These are phyloP conservation scores for Paedocypris micromegethes DNA, from an alignment of 2,797 vertebrate genomes.

Conservation along the genomic window DNA sequence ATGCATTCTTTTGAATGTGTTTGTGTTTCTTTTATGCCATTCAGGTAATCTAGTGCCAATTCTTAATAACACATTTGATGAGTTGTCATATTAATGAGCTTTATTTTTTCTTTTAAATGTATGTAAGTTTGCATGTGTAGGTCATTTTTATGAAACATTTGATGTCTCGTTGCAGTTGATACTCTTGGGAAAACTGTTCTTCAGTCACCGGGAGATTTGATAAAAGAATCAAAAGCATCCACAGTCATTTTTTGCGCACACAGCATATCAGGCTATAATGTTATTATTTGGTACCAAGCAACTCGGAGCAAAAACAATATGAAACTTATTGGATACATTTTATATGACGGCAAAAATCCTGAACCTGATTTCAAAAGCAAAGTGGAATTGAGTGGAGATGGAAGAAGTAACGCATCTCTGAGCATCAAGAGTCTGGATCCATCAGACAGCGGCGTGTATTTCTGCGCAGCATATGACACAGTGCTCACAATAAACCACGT, in stretches of 20 bases:
- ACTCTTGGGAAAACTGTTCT: background rate
- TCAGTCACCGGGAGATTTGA: constrained; percentile 22
- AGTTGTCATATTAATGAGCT: no score
- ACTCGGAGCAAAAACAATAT: background rate
- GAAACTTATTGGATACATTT: constrained; percentile 26
- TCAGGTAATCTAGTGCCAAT: background rate
- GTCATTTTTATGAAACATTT: no score
- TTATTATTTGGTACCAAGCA: constrained; percentile 33
- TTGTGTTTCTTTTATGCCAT: constrained; percentile 3
- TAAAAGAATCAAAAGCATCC: background rate
- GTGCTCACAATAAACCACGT: background rate
- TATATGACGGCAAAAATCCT: fast-evolving
- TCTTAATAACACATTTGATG: background rate
- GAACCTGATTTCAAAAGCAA: constrained; percentile 12
- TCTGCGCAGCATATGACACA: constrained; percentile 37
- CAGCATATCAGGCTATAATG: background rate
- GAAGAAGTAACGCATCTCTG: background rate
- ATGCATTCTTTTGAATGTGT: background rate
- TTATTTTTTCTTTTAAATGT: background rate
- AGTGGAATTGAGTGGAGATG: constrained; percentile 24
- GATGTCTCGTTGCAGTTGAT: background rate
- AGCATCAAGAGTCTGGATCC: background rate
- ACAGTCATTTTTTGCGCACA: constrained; percentile 30
- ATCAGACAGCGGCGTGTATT: constrained; percentile 39
- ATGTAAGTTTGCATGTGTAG: background rate